phyloP scores from a whole-genome alignment of 2,888 invertebrate genomes.

The Linnaemya tessellans region DNA sequence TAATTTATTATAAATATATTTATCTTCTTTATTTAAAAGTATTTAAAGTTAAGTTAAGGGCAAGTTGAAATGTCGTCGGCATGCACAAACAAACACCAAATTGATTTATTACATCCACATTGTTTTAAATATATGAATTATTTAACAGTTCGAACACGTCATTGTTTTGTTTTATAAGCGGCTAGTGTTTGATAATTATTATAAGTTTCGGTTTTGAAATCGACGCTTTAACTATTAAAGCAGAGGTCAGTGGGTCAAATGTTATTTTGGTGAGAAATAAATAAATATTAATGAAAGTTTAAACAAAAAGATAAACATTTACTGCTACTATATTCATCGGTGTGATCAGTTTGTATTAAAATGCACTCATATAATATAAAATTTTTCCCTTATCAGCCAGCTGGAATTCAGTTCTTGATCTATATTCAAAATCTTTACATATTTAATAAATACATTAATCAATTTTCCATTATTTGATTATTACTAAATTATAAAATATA shows the following conservation, averaged over 20 bases:
- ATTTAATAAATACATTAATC: not conserved
- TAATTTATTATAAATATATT: not conserved
- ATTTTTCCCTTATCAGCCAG: too few relatives aligned
- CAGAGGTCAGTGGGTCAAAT: not conserved
- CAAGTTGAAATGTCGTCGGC: not conserved
- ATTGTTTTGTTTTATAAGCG: not conserved
- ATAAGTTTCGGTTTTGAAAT: not conserved
- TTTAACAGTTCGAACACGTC: not conserved
- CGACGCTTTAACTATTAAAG: too few relatives aligned
- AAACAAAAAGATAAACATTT: too few relatives aligned
- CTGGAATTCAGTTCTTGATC: not conserved
- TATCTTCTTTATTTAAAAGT: not conserved
- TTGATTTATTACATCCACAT: not conserved
- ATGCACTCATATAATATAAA: too few relatives aligned
- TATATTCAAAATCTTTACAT: not conserved
- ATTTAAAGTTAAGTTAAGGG: not conserved
- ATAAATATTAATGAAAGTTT: too few relatives aligned
- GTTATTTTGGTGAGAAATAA: too few relatives aligned
- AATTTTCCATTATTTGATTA: slow-evolving; percentile 4
- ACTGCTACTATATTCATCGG: too few relatives aligned
- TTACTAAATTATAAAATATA: slow-evolving; percentile 6
- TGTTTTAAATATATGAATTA: not conserved
- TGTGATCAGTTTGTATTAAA: too few relatives aligned
- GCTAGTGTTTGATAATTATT: not conserved
- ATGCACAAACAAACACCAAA: not conserved